These are phyloP conservation scores for Darevskia mixta DNA, from an alignment of 2,797 vertebrate genomes.

Conservation along the genomic window DNA sequence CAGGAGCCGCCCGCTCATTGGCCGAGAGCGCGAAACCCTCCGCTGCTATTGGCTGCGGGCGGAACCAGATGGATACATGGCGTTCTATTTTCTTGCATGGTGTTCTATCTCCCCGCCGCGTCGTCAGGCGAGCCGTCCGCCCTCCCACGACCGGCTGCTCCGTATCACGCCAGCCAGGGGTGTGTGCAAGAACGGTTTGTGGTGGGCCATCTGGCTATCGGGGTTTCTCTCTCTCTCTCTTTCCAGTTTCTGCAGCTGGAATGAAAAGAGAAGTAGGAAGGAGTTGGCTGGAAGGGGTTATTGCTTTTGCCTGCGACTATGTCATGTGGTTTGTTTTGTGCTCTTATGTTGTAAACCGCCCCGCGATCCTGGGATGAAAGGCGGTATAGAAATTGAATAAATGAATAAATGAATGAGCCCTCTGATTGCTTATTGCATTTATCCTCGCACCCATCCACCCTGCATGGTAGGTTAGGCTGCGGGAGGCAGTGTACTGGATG, in stretches of 20 bases:
- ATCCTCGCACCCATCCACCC: too few species aligned
- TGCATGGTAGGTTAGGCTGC: too few species aligned
- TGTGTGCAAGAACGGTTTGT: neutral
- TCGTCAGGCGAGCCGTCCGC: neutral
- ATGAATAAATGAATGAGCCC: too few species aligned
- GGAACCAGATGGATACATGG: neutral
- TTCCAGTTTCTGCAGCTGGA: neutral
- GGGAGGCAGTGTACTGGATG: too few species aligned
- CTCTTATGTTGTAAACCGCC: too few species aligned
- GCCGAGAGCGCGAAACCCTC: neutral
- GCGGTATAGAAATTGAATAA: too few species aligned
- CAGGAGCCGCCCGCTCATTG: neutral
- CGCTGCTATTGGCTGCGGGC: slow-evolving; percentile 29
- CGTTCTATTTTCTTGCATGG: neutral
- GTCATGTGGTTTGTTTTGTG: too few species aligned
- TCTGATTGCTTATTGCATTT: too few species aligned
- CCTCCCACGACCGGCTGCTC: neutral
- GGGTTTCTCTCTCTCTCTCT: too few species aligned
- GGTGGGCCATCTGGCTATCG: neutral
- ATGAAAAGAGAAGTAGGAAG: neutral
- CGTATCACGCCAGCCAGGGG: neutral
- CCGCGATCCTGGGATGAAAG: too few species aligned
- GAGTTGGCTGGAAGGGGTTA: neutral
- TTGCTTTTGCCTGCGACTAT: too few species aligned
- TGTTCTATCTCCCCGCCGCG: neutral